Evolutionary conservation across 2,888 invertebrate genomes (phyloP), one percentile per base, ranked within the genome.

Genomic region (Mimumesa dahlbomi): DNA sequence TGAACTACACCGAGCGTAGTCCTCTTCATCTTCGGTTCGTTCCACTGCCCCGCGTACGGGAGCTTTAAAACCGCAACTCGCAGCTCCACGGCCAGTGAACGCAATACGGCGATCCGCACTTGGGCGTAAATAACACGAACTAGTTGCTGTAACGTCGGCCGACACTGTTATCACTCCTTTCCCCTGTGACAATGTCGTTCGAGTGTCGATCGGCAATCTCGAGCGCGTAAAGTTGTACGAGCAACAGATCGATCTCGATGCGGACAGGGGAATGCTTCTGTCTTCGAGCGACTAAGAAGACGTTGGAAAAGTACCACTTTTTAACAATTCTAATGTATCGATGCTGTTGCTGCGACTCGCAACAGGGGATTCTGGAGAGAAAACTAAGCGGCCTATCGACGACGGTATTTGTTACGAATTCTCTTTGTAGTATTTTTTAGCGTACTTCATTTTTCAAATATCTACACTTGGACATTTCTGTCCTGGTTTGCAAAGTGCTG

Each of bases 61-160:
- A 46, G 22, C 48, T 36, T 54, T 38, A 42, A 64, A 75, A 74
- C 74, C 68, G 49, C 71, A 71, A 16, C 56, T 45, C 42, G 29
- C 43, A 75, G 61, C 61, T 68, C n/a, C n/a, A 72, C 54, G 29
- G 48, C 25, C 34, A 2, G 18, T 22, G 34, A 22, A 57, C 18
- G 53, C 34, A 42, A 31, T 18, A 36, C 48, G 31, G 18, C 46
- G 57, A 64, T 53, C 56, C 48, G 42, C 56, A 52, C 13, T 53
- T 56, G 34, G 25, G 46, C 58, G 50, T 58, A 63, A 75, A 70
- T 58, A 59, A 59, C 40, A 31, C 22, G 11, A 46, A 21, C 46
- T 34, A 29, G 34, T 13, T 14, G 21, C 36, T 2, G 18, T 25
- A 7, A 25, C 25, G 7, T 7, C 25, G 25, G 25, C 3, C 5